Percentiles rank a stretch among this genome's conserved stretches.
These are phyloP conservation scores for Rhagologus leucostigma DNA, from an alignment of 2,113 vertebrate species.

Conservation along the genomic window DNA sequence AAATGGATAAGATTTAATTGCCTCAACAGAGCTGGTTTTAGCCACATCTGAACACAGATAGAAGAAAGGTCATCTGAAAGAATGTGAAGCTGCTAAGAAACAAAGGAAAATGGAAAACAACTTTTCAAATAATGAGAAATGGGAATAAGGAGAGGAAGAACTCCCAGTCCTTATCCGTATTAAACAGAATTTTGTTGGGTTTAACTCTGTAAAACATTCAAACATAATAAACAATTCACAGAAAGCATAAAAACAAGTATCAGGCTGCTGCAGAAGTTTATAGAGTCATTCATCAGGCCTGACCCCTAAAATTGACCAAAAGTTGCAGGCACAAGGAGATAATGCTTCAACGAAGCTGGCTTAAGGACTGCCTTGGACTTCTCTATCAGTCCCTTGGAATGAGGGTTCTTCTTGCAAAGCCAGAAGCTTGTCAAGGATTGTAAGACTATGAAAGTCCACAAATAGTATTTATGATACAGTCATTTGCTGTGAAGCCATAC, in stretches of 20 bases:
- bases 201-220: background rate
- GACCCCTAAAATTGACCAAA: background rate
- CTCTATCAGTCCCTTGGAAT: background rate
- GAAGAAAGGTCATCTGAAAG: slow-evolving; percentile 9
- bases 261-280: background rate
- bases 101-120: slow-evolving; percentile 29
- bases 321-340: background rate
- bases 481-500: background rate
- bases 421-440: background rate
- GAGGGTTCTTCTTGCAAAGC: background rate
- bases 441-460: background rate
- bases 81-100: slow-evolving; percentile 21
- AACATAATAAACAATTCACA: background rate
- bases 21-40: background rate
- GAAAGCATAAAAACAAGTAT: slow-evolving; percentile 7
- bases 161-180: background rate
- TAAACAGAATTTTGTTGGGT: background rate
- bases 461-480: background rate
- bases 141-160: background rate
- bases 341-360: background rate
- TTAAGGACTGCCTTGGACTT: background rate
- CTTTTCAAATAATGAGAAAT: slow-evolving; percentile 9
- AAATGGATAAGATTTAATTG: background rate
- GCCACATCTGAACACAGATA: slow-evolving; percentile 6
- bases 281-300: background rate